Conservation (phyloP, 2,113 vertebrate species). For the Sinocyclocheilus grahami region DNA sequence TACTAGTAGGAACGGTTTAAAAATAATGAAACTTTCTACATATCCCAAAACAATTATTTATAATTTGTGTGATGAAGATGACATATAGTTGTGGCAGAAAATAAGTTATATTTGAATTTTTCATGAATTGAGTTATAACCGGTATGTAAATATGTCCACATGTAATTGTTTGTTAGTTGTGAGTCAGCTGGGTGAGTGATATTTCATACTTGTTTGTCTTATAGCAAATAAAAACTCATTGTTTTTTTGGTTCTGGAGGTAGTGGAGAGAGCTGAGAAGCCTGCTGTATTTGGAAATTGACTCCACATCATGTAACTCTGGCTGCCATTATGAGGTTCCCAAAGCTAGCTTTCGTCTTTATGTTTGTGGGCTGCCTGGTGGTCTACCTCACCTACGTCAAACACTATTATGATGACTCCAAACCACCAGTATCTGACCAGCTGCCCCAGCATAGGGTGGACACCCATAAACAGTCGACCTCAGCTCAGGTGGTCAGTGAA, state of each 20-base stretch:
- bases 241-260: not conserved
- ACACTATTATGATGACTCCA: slow-evolving; percentile 69
- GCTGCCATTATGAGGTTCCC: slow-evolving; percentile 79
- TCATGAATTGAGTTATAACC: not conserved
- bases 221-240: not conserved
- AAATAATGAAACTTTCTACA: not conserved
- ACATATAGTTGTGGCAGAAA: not conserved
- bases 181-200: not conserved
- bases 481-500: not conserved
- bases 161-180: not conserved
- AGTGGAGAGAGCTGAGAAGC: slow-evolving; percentile 17
- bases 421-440: not conserved
- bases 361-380: slow-evolving; percentile 77
- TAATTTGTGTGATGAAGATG: not conserved
- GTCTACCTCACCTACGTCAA: slow-evolving; percentile 84
- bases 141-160: not conserved
- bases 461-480: slow-evolving; percentile 28
- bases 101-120: not conserved
- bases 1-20: not conserved
- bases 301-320: slow-evolving; percentile 29
- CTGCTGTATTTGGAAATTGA: slow-evolving; percentile 43
- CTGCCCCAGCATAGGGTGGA: slow-evolving; percentile 44
- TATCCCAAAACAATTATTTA: not conserved
- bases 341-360: slow-evolving; percentile 77
- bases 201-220: not conserved